A percentile compares a stretch with the other conserved stretches of the same genome.
These are phyloP conservation scores for Pseudococcus longispinus DNA, from an alignment of 2,888 invertebrate species.

Conservation along the genomic window DNA sequence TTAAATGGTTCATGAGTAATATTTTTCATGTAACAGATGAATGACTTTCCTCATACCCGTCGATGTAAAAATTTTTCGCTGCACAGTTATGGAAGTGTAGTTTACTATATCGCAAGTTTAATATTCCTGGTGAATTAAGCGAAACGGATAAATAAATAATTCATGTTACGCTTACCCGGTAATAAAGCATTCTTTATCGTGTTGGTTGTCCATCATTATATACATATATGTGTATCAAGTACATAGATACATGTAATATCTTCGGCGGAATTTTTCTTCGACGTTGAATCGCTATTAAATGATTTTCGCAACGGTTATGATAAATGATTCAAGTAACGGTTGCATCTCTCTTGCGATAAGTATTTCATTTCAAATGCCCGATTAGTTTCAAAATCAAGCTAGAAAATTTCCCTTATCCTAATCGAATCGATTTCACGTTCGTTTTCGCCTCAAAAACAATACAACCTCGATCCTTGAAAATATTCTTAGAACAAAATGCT, in stretches of 20 bases:
- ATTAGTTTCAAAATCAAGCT: neutral
- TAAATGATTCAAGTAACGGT: neutral
- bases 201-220: neutral
- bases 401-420: neutral
- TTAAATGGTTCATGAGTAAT: neutral
- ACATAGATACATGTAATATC: neutral
- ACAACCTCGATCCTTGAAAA: neutral
- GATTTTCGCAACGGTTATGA: neutral
- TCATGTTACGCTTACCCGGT: constrained; percentile 1
- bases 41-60: neutral
- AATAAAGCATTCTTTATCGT: constrained; percentile 20
- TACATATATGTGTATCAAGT: neutral
- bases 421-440: neutral
- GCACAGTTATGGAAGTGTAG: neutral
- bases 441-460: neutral
- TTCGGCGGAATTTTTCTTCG: constrained; percentile 3
- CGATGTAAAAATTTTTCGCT: neutral
- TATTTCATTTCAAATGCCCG: neutral
- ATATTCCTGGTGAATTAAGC: constrained; percentile 15
- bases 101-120: neutral
- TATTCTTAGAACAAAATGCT: neutral
- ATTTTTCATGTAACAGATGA: neutral
- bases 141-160: constrained; percentile 23
- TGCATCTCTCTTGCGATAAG: neutral
- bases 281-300: constrained; percentile 8